Base-by-base conservation (phyloP, 2,888 invertebrate species). In the Willowsia nigromaculata region DNA sequence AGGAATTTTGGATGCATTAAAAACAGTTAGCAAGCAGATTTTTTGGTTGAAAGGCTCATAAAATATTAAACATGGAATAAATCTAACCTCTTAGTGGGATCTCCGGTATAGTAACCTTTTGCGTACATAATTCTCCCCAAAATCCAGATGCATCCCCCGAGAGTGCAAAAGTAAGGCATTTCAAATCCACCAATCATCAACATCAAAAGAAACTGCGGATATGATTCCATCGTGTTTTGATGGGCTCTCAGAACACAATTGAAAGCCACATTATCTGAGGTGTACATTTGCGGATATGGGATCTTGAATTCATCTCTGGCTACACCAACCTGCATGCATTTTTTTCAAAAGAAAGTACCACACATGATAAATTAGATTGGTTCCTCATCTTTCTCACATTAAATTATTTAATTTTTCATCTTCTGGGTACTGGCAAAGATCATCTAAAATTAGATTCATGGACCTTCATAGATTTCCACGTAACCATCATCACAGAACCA, bases 201-300 rank as follows among this genome's bases (percentile, higher is more conserved):
- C 62, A 94, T 91, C 6, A 93, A 92, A 47, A 94, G 92, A 90
- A 94, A 94, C 87, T 93, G 93, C 2, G 93, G 93, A 81, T 93
- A 93, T 68, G 92, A 92, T 88, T 93, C 93, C 89, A 93, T 86
- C 94, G 94, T 94, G 92, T 94, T 94, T 91, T 94, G 94, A 91
- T 94, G 94, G 59, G 94, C 94, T 92, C 92, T 85, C 91, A 94
- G 94, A 40, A 94, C 93, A 92, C 94, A 94, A 93, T 94, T 94
- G 93, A 94, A 94, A 18, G 93, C 92, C 25, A 93, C 93, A 85
- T 93, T 93, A 43, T 93, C 93, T 18, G 93, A 93, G 90, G 93
- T 93, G 92, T 94, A 94, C 94, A 94, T 94, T 4, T 91, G 93
- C 30, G 94, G 94, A 91, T 94, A 94, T 88, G 93, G 91, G 76